These are phyloP conservation scores for Nomada ferruginata DNA, from an alignment of 2,888 invertebrate species.

Conservation along the genomic window DNA sequence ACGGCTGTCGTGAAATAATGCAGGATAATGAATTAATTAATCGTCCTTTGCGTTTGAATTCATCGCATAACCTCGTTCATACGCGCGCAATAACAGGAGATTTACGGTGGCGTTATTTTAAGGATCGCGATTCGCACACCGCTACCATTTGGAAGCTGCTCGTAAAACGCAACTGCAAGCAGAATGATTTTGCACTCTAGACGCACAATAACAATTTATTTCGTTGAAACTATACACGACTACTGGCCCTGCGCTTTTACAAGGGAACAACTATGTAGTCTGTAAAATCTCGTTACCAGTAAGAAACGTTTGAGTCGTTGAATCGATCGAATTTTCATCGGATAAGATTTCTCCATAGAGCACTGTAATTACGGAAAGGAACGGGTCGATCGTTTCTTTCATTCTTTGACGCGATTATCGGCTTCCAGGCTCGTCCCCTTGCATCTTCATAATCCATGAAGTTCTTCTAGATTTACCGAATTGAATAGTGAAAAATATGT, in stretches of 20 bases:
- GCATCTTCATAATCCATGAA: not conserved
- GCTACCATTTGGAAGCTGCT: constrained; percentile 5
- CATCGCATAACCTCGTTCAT: not conserved
- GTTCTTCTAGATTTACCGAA: constrained; percentile 8
- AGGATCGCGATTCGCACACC: constrained; percentile 12
- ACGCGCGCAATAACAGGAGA: constrained; percentile 22
- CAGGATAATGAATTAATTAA: constrained; percentile 39
- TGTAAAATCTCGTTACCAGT: not conserved
- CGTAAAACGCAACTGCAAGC: constrained; percentile 8
- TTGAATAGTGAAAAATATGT: too few relatives aligned
- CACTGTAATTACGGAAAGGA: constrained; percentile 11
- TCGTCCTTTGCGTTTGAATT: constrained; percentile 18
- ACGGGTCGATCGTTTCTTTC: not conserved
- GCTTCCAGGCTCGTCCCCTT: not conserved
- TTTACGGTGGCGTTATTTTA: constrained; percentile 8
- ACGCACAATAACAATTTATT: not conserved
- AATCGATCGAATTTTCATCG: not conserved
- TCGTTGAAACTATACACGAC: not conserved
- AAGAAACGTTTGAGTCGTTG: not conserved
- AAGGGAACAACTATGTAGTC: not conserved
- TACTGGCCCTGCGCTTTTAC: not conserved
- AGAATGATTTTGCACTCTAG: constrained; percentile 15
- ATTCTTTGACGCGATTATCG: constrained; percentile 19
- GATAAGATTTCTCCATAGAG: not conserved
- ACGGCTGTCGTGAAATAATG: constrained; percentile 20